Conservation (phyloP, 2,888 invertebrate genomes). For the Celastrina argiolus region DNA sequence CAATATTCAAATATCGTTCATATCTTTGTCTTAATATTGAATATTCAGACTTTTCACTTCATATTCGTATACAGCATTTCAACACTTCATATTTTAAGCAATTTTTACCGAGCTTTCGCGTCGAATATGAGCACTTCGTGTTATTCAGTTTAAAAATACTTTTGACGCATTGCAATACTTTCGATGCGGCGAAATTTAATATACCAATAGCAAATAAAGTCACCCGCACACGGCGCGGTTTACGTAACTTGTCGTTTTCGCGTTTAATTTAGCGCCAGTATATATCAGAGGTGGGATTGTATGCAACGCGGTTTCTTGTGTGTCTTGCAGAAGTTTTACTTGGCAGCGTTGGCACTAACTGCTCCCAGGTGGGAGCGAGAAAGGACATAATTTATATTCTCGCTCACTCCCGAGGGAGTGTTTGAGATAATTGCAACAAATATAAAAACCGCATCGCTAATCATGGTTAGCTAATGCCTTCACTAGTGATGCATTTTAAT, state of each 20-base stretch:
- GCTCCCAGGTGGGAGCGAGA: background rate
- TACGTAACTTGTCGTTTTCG: slow-evolving; percentile 37
- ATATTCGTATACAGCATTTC: background rate
- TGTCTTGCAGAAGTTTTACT: slow-evolving; percentile 2
- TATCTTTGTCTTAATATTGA: background rate
- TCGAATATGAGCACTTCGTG: background rate
- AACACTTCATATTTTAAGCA: background rate
- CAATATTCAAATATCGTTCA: background rate
- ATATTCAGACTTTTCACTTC: background rate
- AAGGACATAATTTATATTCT: background rate
- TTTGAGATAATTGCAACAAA: background rate
- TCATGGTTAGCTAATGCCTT: background rate
- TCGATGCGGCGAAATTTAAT: background rate
- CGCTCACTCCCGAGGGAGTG: background rate
- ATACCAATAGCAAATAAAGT: slow-evolving; percentile 22
- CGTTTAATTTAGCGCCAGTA: slow-evolving; percentile 40
- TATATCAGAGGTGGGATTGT: slow-evolving; percentile 27
- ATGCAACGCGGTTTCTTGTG: slow-evolving; percentile 21
- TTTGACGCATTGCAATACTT: background rate
- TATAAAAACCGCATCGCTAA: slow-evolving; percentile 2
- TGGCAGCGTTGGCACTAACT: background rate
- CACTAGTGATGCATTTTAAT: background rate
- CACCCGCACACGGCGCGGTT: slow-evolving; percentile 17
- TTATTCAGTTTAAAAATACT: background rate
- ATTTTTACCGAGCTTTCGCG: background rate